These are phyloP conservation scores for Nasonia vitripennis DNA, from an alignment of 1,140 invertebrate genomes.

Conservation along the genomic window DNA sequence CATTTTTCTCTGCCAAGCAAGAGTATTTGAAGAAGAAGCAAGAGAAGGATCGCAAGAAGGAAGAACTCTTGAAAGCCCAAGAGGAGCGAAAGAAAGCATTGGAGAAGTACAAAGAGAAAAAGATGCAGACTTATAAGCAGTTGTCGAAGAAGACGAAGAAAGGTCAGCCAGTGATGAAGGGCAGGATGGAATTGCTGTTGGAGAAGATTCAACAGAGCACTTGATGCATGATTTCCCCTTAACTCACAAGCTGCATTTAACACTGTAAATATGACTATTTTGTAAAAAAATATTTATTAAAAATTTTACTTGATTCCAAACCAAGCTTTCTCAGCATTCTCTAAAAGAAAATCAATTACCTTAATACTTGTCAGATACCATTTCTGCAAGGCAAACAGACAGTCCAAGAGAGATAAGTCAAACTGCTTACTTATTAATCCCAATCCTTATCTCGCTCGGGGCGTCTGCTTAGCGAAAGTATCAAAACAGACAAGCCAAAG, in stretches of 20 bases:
- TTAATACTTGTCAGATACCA: too few relatives aligned
- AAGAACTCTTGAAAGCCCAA: conserved; percentile 73
- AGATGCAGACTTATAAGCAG: conserved; percentile 80
- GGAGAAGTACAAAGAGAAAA: conserved; percentile 80
- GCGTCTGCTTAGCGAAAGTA: neutral
- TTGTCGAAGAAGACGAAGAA: conserved; percentile 83
- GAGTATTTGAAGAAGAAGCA: conserved; percentile 76
- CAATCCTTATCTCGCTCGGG: neutral
- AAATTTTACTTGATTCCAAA: neutral
- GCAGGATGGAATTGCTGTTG: conserved; percentile 82
- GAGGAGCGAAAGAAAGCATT: conserved; percentile 79
- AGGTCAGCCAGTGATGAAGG: conserved; percentile 87
- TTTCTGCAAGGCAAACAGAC: too few relatives aligned
- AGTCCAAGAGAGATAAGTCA: too few relatives aligned
- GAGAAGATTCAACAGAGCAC: conserved; percentile 75
- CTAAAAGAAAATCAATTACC: too few relatives aligned
- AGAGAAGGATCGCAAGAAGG: conserved; percentile 75
- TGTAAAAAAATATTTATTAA: conserved; percentile 18
- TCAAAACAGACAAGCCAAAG: neutral
- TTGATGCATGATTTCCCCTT: neutral
- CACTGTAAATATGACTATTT: conserved; percentile 39
- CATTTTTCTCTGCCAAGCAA: conserved; percentile 76
- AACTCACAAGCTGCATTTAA: neutral
- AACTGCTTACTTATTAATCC: neutral
- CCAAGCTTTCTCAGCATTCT: too few relatives aligned